Evolutionary conservation across 2,797 vertebrate genomes (phyloP), one percentile per base, ranked within the genome.

Genomic region (Oreortyx pictus): DNA sequence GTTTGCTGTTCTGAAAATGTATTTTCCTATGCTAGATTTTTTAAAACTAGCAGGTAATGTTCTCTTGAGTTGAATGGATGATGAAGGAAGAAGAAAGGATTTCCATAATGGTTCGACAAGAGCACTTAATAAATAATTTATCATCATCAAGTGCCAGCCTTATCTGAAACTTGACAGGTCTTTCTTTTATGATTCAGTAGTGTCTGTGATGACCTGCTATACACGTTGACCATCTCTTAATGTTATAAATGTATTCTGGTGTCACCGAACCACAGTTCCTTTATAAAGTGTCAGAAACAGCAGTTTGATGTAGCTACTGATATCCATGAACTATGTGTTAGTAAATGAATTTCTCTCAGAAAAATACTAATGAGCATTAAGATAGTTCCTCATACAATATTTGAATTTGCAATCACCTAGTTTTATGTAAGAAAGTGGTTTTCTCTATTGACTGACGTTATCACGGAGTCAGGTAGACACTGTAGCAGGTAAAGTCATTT

Each of bases 361-460:
- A 39, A 86, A 81, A 72, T 84, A 88, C 72, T 86, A 93, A 88
- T 60, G 60, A 91, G 29, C 39, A 54, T 84, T 86, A 88, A 86
- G 79, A 82, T 76, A 87, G 79, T 76, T 52, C 66, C 65, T 78
- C 49, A 72, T 56, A 44, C 9, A 81, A 39, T 96, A 93, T 89
- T 86, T 94, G 65, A 59, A 92, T 94, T 94, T 61, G 75, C 84
- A 96, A 91, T 91, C 77, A 83, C 95, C 88, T 97, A 97, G 92
- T 94, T 97, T 90, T 97, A 92, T 92, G 64, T 60, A 85, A 96
- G 94, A 94, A 96, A 97, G 94, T 93, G 91, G 97, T 97, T 97
- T 97, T 96, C 89, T 83, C 88, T 98, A 98, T 97, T 97, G 97
- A 98, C 94, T 97, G 97, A 96, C 97, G 95, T 97, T 97, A 97